Conservation (phyloP, 2,888 invertebrate genomes). For the Polyommatus icarus region DNA sequence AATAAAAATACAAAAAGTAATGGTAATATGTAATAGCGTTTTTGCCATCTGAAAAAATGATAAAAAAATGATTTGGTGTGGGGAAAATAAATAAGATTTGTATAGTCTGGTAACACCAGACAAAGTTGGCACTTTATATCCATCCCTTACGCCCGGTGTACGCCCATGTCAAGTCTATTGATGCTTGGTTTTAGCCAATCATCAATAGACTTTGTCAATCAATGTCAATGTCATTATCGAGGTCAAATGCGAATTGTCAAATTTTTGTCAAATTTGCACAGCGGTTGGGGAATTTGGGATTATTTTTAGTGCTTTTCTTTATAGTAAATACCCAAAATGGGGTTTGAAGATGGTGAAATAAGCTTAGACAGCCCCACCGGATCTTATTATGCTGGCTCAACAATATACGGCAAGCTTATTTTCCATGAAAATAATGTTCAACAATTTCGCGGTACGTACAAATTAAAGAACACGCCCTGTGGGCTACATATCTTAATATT, state of each 20-base stretch:
- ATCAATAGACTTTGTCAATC: too few relatives aligned
- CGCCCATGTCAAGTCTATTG: too few relatives aligned
- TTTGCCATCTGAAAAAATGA: too few relatives aligned
- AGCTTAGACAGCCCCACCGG: constrained; percentile 59
- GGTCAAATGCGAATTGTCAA: background rate
- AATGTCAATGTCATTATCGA: background rate
- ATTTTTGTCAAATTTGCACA: background rate
- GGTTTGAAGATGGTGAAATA: constrained; percentile 62
- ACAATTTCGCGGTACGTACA: constrained; percentile 63
- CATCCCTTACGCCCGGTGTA: too few relatives aligned
- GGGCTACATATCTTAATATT: background rate
- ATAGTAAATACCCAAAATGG: constrained; percentile 52
- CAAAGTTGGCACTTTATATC: too few relatives aligned
- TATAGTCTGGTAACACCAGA: too few relatives aligned
- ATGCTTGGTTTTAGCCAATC: too few relatives aligned
- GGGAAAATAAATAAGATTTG: too few relatives aligned
- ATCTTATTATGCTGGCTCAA: constrained; percentile 62
- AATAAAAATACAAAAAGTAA: too few relatives aligned
- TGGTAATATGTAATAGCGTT: too few relatives aligned
- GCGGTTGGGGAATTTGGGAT: background rate
- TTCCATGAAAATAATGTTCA: constrained; percentile 61
- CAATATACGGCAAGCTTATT: constrained; percentile 56
- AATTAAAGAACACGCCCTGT: background rate
- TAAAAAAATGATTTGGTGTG: too few relatives aligned
- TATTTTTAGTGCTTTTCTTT: constrained; percentile 6